Evolutionary conservation across 2,113 vertebrate species (phyloP), one percentile per base, ranked within the genome.

Genomic region (Phaethon lepturus): DNA sequence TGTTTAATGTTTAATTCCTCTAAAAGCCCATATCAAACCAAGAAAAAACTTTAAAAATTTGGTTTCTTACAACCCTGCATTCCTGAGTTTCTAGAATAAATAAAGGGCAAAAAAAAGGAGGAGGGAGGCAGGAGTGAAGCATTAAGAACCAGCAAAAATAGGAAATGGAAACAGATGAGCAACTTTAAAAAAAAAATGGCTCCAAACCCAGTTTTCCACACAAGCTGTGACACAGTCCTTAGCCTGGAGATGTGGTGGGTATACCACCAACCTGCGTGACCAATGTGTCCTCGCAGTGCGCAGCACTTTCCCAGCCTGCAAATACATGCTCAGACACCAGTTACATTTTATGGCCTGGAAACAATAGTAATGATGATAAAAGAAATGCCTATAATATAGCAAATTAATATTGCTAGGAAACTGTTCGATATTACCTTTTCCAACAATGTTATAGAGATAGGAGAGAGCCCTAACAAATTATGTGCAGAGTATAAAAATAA

Each of bases 351-450:
- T 73, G 79, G 60, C 47, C 80, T 93, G 81, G 67, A 87, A 95
- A 93, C 71, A 84, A 91, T 7, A 91, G 73, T 45, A 83, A 95
- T 83, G 69, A 90, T 79, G 52, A 73, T 74, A 76, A 90, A 49
- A 95, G 69, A 89, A 94, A 80, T 83, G 44, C n/a, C 85, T 71
- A 8, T 93, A 83, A 95, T 49, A 71, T 3, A 79, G 42, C 67
- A 95, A 94, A 96, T 90, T 91, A 96, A 62, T 77, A 92, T 63
- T 71, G 63, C 90, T 78, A 44, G 66, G 71, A 78, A 89, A 81
- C 42, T 59, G 40, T 86, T 86, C 38, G 8, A 74, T 83, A 77
- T 86, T 82, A 82, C 58, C 74, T 86, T 94, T 96, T 75, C 71
- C 74, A 94, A 42, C 63, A 55, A 58, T 10, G 29, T 67, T 79